These are phyloP conservation scores for Hemibagrus guttatus DNA, from an alignment of 2,797 vertebrate genomes.

Conservation along the genomic window DNA sequence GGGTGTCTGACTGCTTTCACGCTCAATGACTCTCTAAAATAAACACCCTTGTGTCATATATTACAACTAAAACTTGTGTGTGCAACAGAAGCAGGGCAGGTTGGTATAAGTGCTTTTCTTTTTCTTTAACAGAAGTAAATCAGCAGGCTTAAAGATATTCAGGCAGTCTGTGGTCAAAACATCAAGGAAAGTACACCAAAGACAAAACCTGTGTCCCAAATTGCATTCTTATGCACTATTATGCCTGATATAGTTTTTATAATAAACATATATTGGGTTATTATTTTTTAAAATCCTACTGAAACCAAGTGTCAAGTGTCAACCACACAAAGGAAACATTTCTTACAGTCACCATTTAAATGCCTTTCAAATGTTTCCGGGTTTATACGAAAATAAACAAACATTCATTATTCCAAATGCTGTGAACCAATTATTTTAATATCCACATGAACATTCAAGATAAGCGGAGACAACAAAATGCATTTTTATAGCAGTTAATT, in stretches of 20 bases:
- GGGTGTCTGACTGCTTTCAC: conserved; percentile 12
- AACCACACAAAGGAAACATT: not conserved
- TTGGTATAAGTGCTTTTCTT: not conserved
- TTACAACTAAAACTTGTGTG: not conserved
- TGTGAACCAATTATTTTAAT: not conserved
- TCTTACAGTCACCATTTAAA: not conserved
- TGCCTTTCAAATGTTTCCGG: not conserved
- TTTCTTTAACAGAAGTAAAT: not conserved
- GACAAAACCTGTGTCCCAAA: not conserved
- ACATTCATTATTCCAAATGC: not conserved
- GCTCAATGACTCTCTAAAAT: not conserved
- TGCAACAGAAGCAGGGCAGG: not conserved
- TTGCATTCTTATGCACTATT: too few relatives aligned
- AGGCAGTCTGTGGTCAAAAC: not conserved
- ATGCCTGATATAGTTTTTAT: too few relatives aligned
- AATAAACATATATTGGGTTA: too few relatives aligned
- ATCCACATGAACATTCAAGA: not conserved
- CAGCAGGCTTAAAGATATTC: not conserved
- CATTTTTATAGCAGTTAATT: not conserved
- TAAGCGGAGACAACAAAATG: not conserved
- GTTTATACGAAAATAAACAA: not conserved
- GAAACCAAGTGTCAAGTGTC: not conserved
- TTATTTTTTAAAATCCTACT: not conserved
- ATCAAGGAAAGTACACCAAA: not conserved
- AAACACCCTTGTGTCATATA: not conserved